Percentiles rank a stretch among this genome's conserved stretches.
phyloP scores from a whole-genome alignment of 2,113 vertebrate genomes.

The Erythrolamprus reginae region DNA sequence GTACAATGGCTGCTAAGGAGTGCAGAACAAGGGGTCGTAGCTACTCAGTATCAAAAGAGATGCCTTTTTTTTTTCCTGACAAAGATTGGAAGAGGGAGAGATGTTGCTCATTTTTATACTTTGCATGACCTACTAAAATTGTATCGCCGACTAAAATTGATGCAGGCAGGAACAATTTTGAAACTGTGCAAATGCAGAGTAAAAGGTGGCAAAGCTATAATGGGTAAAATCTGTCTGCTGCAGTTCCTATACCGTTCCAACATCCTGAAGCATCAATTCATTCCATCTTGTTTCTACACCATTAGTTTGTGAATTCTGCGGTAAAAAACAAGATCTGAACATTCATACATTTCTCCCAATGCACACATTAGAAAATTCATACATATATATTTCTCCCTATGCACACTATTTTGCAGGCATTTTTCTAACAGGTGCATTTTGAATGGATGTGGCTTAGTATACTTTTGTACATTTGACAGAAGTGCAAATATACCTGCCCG shows the following conservation, averaged over 20 bases:
- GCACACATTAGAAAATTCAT: background rate
- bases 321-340: background rate
- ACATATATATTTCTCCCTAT: background rate
- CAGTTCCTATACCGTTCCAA: background rate
- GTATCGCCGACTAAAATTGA: background rate
- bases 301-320: background rate
- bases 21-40: background rate
- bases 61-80: background rate
- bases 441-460: background rate
- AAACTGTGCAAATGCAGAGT: background rate
- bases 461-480: background rate
- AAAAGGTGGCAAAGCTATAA: background rate
- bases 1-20: background rate
- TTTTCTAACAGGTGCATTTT: background rate
- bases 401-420: background rate
- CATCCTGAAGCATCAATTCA: background rate
- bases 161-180: background rate
- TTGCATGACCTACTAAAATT: background rate
- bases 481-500: background rate
- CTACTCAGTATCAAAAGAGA: background rate
- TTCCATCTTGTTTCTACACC: background rate
- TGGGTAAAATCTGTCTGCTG: background rate
- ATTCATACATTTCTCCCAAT: background rate
- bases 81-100: no score
- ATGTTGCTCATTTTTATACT: background rate